Evolutionary conservation across 2,113 vertebrate genomes (phyloP).

Genomic region (Anser brachyrhynchus): DNA sequence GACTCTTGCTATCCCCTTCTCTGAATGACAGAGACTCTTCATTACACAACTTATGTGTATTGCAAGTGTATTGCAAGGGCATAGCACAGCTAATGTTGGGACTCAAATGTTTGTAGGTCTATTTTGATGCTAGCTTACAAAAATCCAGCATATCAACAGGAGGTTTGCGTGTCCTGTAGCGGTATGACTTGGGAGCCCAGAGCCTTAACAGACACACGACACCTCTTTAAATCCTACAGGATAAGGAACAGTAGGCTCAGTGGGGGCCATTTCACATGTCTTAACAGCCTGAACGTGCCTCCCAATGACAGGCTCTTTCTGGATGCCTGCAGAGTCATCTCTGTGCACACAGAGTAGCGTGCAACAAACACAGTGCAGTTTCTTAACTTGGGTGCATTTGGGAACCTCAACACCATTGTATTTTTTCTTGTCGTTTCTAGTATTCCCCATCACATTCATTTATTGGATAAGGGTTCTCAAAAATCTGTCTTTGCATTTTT

Average conservation of each 20-base stretch:
- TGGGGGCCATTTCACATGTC: fast-evolving
- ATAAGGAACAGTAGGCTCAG: too few species aligned
- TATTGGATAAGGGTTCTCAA: background rate
- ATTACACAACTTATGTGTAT: too few species aligned
- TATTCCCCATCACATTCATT: background rate
- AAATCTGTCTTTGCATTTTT: background rate
- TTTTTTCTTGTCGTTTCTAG: background rate
- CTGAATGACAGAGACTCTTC: background rate
- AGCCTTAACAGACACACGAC: background rate
- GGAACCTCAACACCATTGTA: background rate
- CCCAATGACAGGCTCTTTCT: background rate
- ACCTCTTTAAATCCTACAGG: background rate
- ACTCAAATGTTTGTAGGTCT: background rate
- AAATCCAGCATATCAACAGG: background rate
- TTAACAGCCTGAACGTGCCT: background rate
- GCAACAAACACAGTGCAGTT: too few species aligned
- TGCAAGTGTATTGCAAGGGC: too few species aligned
- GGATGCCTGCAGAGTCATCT: background rate
- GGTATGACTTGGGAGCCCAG: background rate
- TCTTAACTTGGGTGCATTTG: background rate
- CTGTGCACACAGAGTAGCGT: too few species aligned
- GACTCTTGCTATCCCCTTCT: background rate
- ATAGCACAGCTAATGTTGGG: background rate
- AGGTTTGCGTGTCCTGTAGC: fast-evolving
- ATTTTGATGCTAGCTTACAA: background rate